phyloP scores from a whole-genome alignment of 2,113 vertebrate species.

The Gavialis gangeticus region DNA sequence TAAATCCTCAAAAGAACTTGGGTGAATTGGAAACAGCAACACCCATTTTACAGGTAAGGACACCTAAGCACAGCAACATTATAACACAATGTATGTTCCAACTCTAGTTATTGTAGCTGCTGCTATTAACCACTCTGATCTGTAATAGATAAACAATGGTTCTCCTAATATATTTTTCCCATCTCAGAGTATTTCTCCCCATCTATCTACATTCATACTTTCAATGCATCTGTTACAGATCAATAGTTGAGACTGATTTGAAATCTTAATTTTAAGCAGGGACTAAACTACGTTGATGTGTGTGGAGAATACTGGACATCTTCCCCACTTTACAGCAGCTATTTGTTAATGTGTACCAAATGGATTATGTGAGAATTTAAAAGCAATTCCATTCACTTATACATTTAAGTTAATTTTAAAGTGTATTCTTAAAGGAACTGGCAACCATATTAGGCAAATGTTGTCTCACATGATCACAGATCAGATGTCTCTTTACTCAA shows the following conservation, averaged over 20 bases:
- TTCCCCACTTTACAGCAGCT: background rate
- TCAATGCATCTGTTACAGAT: background rate
- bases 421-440: background rate
- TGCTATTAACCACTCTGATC: background rate
- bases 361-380: background rate
- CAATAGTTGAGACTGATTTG: rapidly evolving
- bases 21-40: background rate
- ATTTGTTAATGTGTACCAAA: background rate
- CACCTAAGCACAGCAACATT: rapidly evolving
- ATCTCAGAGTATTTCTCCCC: background rate
- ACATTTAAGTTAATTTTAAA: background rate
- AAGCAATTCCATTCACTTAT: background rate
- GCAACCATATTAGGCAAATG: background rate
- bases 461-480: background rate
- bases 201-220: background rate
- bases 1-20: background rate
- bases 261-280: background rate
- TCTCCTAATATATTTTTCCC: background rate
- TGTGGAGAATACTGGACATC: rapidly evolving
- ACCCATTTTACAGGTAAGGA: background rate
- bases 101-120: background rate
- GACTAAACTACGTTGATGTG: background rate
- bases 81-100: background rate
- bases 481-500: background rate
- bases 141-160: rapidly evolving